Percentiles rank a stretch among this genome's conserved stretches.
These are phyloP conservation scores for Cepaea hortensis DNA, from an alignment of 2,888 invertebrate species.

Conservation along the genomic window DNA sequence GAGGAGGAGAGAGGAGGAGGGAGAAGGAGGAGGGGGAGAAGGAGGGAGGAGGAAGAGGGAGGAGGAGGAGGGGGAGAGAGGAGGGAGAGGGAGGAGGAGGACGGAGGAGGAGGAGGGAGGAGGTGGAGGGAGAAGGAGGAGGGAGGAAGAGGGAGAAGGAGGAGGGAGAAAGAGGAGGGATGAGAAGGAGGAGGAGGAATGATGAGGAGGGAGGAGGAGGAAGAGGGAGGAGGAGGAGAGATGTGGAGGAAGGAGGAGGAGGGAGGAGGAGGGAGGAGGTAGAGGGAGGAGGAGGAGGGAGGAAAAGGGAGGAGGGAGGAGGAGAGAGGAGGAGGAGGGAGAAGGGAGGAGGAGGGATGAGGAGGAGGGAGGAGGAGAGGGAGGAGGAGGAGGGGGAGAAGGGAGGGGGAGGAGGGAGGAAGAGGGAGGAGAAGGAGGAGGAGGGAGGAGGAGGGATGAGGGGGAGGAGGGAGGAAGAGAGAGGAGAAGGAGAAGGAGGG, in stretches of 20 bases:
- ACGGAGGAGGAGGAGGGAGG: no score
- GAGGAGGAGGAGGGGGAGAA: conserved; percentile 2
- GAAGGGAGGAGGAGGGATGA: not conserved
- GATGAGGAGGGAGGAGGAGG: not conserved
- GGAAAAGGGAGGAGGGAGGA: not conserved
- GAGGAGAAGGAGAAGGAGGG: not conserved
- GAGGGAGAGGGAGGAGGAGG: not conserved
- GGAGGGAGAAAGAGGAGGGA: not conserved
- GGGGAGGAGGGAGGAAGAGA: conserved; percentile 24
- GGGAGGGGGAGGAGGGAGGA: not conserved
- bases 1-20: no score
- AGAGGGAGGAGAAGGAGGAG: not conserved
- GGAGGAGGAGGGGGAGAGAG: not conserved
- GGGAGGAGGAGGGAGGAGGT: not conserved
- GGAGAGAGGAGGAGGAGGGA: not conserved
- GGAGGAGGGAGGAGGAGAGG: conserved; percentile 13
- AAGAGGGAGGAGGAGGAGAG: no score
- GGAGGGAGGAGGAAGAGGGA: not conserved
- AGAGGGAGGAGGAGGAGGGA: not conserved
- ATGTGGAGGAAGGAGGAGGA: not conserved
- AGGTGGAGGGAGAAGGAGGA: not conserved
- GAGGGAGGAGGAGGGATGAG: no score
- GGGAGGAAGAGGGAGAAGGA: not conserved
- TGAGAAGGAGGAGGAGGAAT: no score
- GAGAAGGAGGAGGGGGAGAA: not conserved